Evolutionary conservation across 2,888 invertebrate genomes (phyloP).

Genomic region (Cephus pulcher): DNA sequence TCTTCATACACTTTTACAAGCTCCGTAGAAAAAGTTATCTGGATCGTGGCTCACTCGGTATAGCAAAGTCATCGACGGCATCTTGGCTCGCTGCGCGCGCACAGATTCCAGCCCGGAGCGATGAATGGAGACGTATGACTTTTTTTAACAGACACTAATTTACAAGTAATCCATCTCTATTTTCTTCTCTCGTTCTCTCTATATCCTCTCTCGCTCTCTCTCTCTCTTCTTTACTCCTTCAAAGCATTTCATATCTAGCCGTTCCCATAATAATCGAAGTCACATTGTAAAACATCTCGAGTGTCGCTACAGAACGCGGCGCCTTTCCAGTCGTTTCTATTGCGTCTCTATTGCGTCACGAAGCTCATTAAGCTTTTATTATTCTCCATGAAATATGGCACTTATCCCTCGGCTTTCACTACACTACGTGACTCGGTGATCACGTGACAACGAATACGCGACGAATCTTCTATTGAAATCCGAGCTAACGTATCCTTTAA

Average conservation of each 20-base stretch:
- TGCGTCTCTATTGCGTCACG: conserved; percentile 43
- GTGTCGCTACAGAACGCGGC: not conserved
- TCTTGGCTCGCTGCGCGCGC: not conserved
- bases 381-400: conserved; percentile 47
- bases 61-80: not conserved
- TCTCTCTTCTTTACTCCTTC: not conserved
- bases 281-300: not conserved
- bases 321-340: conserved; percentile 26
- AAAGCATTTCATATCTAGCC: not conserved
- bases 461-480: conserved; percentile 38
- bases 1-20: not conserved
- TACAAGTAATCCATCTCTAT: not conserved
- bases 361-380: conserved; percentile 49
- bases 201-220: not conserved
- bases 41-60: not conserved
- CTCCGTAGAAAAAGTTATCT: not conserved
- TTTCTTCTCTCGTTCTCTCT: not conserved
- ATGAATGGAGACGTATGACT: conserved; percentile 1
- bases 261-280: not conserved
- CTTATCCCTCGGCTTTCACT: conserved; percentile 47
- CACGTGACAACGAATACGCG: conserved; percentile 31
- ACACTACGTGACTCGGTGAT: conserved; percentile 29
- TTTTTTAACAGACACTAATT: conserved; percentile 4
- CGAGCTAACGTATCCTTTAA: conserved; percentile 31
- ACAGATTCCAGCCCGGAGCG: not conserved